phyloP scores from a whole-genome alignment of 2,888 invertebrate species.

The Sthenelais limicola region DNA sequence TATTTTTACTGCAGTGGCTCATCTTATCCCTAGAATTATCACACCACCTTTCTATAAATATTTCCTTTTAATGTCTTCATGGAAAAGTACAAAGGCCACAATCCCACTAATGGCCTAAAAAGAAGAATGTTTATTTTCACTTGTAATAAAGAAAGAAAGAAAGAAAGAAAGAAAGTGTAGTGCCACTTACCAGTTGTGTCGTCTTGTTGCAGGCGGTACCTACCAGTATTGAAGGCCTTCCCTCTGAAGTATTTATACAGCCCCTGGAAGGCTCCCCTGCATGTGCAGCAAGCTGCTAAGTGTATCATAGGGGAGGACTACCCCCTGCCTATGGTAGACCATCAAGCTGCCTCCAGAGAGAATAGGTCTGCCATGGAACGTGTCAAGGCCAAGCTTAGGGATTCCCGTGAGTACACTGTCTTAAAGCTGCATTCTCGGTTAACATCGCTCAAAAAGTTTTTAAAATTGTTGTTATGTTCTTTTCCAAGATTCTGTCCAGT shows the following conservation, averaged over 20 bases:
- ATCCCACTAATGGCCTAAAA: too few species aligned
- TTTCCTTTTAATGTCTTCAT: too few species aligned
- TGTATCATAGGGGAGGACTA: slow-evolving; percentile 66
- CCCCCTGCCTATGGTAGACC: slow-evolving; percentile 65
- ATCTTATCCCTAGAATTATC: too few species aligned
- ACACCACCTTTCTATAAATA: not conserved
- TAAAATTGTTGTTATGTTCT: too few species aligned
- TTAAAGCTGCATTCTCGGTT: too few species aligned
- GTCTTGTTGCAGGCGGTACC: slow-evolving; percentile 59
- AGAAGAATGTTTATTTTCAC: too few species aligned
- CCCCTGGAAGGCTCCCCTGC: slow-evolving; percentile 67
- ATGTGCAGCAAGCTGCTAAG: slow-evolving; percentile 61
- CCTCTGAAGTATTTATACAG: slow-evolving; percentile 64
- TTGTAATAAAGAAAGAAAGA: too few species aligned
- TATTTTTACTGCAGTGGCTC: too few species aligned
- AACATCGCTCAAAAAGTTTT: too few species aligned
- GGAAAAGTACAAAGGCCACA: too few species aligned
- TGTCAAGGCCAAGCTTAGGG: slow-evolving; percentile 64
- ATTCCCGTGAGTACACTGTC: slow-evolving; percentile 41
- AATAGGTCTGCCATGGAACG: slow-evolving; percentile 56
- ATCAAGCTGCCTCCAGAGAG: slow-evolving; percentile 56
- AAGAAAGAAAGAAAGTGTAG: too few species aligned
- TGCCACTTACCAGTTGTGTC: not conserved
- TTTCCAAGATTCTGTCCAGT: too few species aligned
- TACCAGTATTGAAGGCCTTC: slow-evolving; percentile 64